phyloP scores from a whole-genome alignment of 2,797 vertebrate genomes.

The Cossypha dichroa region DNA sequence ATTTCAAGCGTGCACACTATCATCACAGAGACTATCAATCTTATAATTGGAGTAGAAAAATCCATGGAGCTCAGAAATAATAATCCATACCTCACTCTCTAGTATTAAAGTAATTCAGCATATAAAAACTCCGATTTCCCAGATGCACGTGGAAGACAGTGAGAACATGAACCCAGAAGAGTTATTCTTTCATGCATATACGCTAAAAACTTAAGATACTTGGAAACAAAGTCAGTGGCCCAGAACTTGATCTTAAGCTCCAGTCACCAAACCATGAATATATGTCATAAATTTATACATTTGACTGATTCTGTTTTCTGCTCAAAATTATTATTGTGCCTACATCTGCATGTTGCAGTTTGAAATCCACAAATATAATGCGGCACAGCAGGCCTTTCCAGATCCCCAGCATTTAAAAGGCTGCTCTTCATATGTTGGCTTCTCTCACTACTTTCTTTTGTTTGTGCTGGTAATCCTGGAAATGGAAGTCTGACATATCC shows the following conservation, averaged over 20 bases:
- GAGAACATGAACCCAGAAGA: background rate
- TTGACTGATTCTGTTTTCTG: conserved; percentile 39
- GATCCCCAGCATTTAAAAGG: conserved; percentile 10
- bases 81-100: background rate
- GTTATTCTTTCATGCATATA: background rate
- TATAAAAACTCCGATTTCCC: background rate
- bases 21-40: background rate
- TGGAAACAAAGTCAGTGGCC: background rate
- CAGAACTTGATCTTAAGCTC: background rate
- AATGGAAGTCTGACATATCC: background rate
- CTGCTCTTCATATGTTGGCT: background rate
- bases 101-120: background rate
- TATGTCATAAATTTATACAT: conserved; percentile 20
- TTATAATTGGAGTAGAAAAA: conserved; percentile 1
- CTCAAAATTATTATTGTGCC: conserved; percentile 44
- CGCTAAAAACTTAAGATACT: background rate
- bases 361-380: conserved; percentile 23
- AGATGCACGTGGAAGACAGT: background rate
- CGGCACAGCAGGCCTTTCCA: conserved; percentile 14
- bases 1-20: background rate
- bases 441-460: conserved; percentile 34
- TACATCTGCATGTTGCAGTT: conserved; percentile 17
- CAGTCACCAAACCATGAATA: background rate
- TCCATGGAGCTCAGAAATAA: background rate
- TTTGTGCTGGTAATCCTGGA: background rate